These are phyloP conservation scores for Protobothrops mucrosquamatus DNA, from an alignment of 2,113 vertebrate genomes.

Conservation along the genomic window DNA sequence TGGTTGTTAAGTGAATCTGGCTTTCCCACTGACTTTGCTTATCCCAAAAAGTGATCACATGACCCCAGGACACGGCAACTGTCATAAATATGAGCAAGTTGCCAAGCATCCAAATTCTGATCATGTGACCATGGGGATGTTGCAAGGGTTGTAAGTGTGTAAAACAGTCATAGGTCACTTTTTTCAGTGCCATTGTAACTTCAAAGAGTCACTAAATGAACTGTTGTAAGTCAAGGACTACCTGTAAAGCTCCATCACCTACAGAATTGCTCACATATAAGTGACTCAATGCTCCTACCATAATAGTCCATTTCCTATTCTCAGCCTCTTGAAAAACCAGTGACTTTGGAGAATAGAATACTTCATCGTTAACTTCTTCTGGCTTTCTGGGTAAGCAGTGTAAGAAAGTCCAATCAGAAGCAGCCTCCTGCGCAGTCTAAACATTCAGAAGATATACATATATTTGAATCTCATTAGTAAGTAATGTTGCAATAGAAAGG, in stretches of 20 bases:
- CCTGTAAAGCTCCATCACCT: not conserved
- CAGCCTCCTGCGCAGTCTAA: constrained; percentile 83
- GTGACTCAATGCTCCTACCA: constrained; percentile 68
- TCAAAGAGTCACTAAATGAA: not conserved
- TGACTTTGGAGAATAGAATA: constrained; percentile 88
- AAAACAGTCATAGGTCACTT: not conserved
- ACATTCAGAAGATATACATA: constrained; percentile 25
- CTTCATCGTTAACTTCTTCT: constrained; percentile 91
- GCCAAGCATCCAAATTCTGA: not conserved
- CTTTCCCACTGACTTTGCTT: not conserved
- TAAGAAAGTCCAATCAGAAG: constrained; percentile 89
- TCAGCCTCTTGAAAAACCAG: constrained; percentile 89
- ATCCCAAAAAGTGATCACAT: not conserved
- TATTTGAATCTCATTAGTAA: not conserved
- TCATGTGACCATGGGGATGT: not conserved
- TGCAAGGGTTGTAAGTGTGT: not conserved
- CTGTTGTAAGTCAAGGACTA: not conserved
- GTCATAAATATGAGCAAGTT: not conserved
- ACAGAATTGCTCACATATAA: not conserved
- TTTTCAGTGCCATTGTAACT: not conserved
- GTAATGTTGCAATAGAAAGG: not conserved
- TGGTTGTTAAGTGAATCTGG: not conserved
- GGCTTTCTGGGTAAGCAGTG: constrained; percentile 88
- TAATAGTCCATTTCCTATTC: constrained; percentile 95
- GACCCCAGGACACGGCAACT: not conserved